These are phyloP conservation scores for Bothrops jararaca DNA, from an alignment of 2,113 vertebrate species.

Conservation along the genomic window DNA sequence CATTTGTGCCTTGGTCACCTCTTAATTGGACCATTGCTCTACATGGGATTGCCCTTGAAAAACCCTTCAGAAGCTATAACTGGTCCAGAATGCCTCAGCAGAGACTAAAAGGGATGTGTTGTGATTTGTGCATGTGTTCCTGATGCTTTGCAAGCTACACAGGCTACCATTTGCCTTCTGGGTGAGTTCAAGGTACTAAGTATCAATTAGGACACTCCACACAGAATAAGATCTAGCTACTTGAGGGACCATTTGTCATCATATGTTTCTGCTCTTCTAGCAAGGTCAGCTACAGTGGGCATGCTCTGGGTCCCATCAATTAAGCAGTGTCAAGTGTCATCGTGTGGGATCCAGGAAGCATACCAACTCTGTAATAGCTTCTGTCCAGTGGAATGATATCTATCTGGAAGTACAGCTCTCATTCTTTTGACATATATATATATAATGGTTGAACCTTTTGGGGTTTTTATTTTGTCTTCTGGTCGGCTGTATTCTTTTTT, in stretches of 20 bases:
- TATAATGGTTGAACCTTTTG: not conserved
- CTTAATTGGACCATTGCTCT: too few relatives aligned
- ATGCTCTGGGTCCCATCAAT: not conserved
- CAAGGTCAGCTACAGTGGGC: not conserved
- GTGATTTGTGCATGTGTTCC: too few relatives aligned
- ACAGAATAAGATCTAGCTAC: not conserved
- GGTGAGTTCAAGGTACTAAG: not conserved
- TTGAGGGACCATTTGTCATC: not conserved
- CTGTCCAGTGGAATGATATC: not conserved
- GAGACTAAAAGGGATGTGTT: too few relatives aligned
- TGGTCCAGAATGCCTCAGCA: too few relatives aligned
- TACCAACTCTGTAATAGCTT: not conserved
- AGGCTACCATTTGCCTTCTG: too few relatives aligned
- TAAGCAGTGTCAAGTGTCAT: not conserved
- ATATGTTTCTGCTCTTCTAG: not conserved
- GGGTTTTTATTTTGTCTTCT: not conserved
- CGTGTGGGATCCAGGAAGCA: not conserved
- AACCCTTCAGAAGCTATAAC: too few relatives aligned
- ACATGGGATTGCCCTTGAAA: too few relatives aligned
- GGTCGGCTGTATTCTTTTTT: not conserved
- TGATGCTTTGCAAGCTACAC: too few relatives aligned
- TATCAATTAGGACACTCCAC: not conserved
- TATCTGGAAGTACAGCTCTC: not conserved
- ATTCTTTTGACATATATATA: not conserved
- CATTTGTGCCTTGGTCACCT: too few relatives aligned